A percentile compares a stretch with the other conserved stretches of the same genome.
phyloP scores from a whole-genome alignment of 2,113 vertebrate species.

The Athene noctua region DNA sequence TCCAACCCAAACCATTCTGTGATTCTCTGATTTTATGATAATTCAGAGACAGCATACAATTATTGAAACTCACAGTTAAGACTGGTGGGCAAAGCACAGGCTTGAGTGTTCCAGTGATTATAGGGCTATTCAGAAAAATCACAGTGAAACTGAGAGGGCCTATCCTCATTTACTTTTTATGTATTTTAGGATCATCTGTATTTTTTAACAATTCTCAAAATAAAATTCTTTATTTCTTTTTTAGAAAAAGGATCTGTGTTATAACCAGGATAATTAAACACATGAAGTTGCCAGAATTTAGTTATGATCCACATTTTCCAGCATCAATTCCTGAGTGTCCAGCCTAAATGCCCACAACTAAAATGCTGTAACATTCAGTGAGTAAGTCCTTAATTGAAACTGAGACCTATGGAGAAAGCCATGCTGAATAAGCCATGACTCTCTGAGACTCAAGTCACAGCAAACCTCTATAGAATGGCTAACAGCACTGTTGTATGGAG shows the following conservation, averaged over 20 bases:
- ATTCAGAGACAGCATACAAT: not conserved
- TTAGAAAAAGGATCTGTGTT: not conserved
- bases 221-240: not conserved
- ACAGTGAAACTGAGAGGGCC: not conserved
- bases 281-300: not conserved
- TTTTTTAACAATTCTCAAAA: not conserved
- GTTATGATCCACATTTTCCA: not conserved
- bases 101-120: not conserved
- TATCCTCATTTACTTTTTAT: not conserved
- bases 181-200: not conserved
- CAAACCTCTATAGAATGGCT: not conserved
- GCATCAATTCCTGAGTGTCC: not conserved
- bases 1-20: not conserved
- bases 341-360: not conserved
- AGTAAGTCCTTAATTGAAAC: not conserved
- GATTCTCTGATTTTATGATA: not conserved
- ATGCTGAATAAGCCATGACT: not conserved
- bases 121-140: not conserved
- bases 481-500: not conserved
- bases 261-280: not conserved
- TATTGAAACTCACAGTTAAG: not conserved
- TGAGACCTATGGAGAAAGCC: not conserved
- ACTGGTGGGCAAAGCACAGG: not conserved
- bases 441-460: not conserved
- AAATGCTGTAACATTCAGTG: not conserved